phyloP scores from a whole-genome alignment of 2,888 invertebrate genomes.

The Sclerodermus sp. region DNA sequence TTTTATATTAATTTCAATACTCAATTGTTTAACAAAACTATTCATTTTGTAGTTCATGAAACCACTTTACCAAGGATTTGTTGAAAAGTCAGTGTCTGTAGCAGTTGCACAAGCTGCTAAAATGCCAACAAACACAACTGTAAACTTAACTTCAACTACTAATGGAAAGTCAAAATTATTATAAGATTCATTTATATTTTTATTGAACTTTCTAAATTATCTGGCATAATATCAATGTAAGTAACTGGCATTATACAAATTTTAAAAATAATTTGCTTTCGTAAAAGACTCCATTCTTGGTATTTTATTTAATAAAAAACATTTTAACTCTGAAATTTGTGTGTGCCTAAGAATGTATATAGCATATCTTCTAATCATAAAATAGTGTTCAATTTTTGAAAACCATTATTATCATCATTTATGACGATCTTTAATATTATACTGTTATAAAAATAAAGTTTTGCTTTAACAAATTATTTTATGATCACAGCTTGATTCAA shows the following conservation, averaged over 20 bases:
- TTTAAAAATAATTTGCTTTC: not conserved
- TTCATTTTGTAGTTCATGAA: conserved; percentile 70
- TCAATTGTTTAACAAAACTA: too few species aligned
- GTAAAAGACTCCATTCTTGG: not conserved
- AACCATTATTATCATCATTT: conserved; percentile 39
- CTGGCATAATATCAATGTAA: not conserved
- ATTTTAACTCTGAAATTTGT: conserved; percentile 18
- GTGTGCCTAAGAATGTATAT: conserved; percentile 44
- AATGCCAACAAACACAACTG: conserved; percentile 63
- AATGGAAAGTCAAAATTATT: conserved; percentile 68
- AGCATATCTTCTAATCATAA: conserved; percentile 50
- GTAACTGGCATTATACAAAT: not conserved
- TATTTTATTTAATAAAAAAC: not conserved
- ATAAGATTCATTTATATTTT: too few species aligned
- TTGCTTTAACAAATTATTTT: conserved; percentile 38
- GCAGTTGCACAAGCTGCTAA: conserved; percentile 78
- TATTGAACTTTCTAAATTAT: too few species aligned
- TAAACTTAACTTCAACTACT: conserved; percentile 52
- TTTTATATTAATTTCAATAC: too few species aligned
- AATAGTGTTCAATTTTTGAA: conserved; percentile 51
- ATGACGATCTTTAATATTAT: conserved; percentile 39
- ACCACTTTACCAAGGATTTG: conserved; percentile 77
- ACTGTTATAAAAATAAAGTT: conserved; percentile 46
- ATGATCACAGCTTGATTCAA: conserved; percentile 29
- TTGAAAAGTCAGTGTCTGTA: conserved; percentile 82